Evolutionary conservation across 2,888 invertebrate genomes (phyloP).

Genomic region (Drosophila colorata): DNA sequence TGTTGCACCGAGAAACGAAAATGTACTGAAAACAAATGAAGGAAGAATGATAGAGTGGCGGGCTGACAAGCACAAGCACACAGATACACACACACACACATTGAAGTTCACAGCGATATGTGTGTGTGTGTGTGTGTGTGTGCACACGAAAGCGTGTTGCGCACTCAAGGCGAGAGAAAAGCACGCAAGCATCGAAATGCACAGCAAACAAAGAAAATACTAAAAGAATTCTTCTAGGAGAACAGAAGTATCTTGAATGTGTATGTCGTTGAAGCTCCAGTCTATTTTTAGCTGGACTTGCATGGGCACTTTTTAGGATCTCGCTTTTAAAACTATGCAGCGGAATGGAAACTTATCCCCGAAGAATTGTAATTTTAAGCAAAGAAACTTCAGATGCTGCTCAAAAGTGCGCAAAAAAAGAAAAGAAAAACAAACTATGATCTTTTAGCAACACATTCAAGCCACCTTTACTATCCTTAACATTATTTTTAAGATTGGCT

Average conservation of each 20-base stretch:
- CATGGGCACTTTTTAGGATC: slow-evolving; percentile 2
- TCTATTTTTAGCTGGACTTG: slow-evolving; percentile 23
- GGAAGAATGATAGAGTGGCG: slow-evolving; percentile 65
- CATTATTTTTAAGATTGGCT: background rate
- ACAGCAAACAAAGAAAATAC: slow-evolving; percentile 47
- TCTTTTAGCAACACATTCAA: too few relatives aligned
- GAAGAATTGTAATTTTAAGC: background rate
- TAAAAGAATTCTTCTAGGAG: slow-evolving; percentile 58
- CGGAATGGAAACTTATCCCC: too few relatives aligned
- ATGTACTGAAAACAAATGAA: slow-evolving; percentile 67
- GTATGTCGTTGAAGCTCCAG: slow-evolving; percentile 8
- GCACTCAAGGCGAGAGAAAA: slow-evolving; percentile 27
- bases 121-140: slow-evolving; percentile 3
- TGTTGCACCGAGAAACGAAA: slow-evolving; percentile 73
- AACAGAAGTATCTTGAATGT: slow-evolving; percentile 3
- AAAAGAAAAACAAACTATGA: too few relatives aligned
- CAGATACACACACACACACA: slow-evolving; percentile 6
- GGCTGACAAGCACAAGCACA: slow-evolving; percentile 25
- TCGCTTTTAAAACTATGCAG: background rate
- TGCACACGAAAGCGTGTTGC: slow-evolving; percentile 35
- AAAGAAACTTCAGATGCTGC: too few relatives aligned
- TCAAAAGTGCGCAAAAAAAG: too few relatives aligned
- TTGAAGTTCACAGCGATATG: background rate
- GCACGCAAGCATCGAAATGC: slow-evolving; percentile 6
- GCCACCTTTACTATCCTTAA: background rate